Base-by-base conservation (phyloP, 2,888 invertebrate species). In the Agonopterix arenella region DNA sequence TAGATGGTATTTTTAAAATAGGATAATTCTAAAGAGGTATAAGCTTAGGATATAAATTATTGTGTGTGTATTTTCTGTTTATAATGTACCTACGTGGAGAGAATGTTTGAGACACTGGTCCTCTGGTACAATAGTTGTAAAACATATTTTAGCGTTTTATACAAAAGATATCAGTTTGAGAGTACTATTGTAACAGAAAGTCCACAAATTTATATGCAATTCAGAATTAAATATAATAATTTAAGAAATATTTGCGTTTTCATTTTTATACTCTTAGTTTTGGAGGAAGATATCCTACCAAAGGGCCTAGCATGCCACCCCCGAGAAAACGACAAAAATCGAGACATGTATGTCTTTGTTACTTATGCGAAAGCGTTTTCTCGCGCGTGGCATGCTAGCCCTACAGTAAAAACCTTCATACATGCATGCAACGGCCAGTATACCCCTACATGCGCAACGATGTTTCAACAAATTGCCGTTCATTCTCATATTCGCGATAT, bases 141-240 rank as follows among this genome's bases (percentile, higher is more conserved):
- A 78, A 76, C 76, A 80, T 80, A 83, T 75, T 80, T 82, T 84
- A 86, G 82, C 79, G 72, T 88, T 88, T 88, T 85, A 85, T 86
- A 85, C 84, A 80, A 83, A 82, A 74, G 67, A 84, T 85, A 84
- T 84, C 84, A 84, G 73, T 80, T 74, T 68, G 78, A 82, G 79
- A 84, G 76, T 82, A 85, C 84, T 85, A 86, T 85, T 85, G 84
- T 85, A 84, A 86, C 85, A 84, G 85, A 80, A 88, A 86, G 88
- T 89, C 86, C 89, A 88, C 86, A 86, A 84, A 86, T 88, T 89
- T 88, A 83, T 86, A 89, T 88, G 86, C 85, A 85, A 84, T 84
- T 81, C 79, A 85, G 70, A 86, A 84, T 76, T 85, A 85, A 73
- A 83, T 86, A 82, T 79, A 84, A 84, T 85, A 84, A 85, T 84